phyloP scores from a whole-genome alignment of 2,888 invertebrate genomes.

The Chaitophorus viminalis region DNA sequence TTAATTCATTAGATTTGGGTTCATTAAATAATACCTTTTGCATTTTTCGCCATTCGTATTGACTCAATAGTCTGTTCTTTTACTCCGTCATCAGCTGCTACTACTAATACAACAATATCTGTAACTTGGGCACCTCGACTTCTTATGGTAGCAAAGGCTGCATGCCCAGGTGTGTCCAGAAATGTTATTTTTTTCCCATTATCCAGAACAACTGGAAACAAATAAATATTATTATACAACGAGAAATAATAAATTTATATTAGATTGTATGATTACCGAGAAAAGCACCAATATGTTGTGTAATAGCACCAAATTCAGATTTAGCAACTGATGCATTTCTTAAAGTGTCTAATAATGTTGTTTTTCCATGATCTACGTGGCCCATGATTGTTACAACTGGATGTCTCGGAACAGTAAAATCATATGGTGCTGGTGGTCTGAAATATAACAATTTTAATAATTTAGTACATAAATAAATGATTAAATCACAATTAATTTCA shows the following conservation, averaged over 20 bases:
- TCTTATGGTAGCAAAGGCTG: conserved; percentile 94
- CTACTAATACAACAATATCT: conserved; percentile 93
- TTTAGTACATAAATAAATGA: conserved; percentile 65
- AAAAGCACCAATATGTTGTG: conserved; percentile 99
- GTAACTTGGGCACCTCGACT: conserved; percentile 93
- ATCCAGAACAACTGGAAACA: conserved; percentile 72
- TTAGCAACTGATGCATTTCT: conserved; percentile 87
- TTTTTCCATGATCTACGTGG: conserved; percentile 99
- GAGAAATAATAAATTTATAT: not conserved
- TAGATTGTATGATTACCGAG: conserved; percentile 72
- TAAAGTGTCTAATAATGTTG: conserved; percentile 90
- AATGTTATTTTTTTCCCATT: conserved; percentile 88
- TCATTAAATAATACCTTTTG: conserved; percentile 72
- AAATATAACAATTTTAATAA: conserved; percentile 21
- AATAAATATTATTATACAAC: conserved; percentile 44
- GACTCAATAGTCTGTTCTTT: conserved; percentile 98
- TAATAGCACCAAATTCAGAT: conserved; percentile 97
- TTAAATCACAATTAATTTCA: not conserved
- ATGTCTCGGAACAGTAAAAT: conserved; percentile 78
- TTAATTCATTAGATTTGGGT: not conserved
- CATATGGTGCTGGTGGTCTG: conserved; percentile 75
- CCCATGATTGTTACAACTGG: conserved; percentile 99
- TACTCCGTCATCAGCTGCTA: conserved; percentile 98
- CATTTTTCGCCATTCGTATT: conserved; percentile 83
- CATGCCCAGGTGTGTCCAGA: conserved; percentile 98